phyloP scores from a whole-genome alignment of 2,113 vertebrate genomes.

The Cyprinus carpio region DNA sequence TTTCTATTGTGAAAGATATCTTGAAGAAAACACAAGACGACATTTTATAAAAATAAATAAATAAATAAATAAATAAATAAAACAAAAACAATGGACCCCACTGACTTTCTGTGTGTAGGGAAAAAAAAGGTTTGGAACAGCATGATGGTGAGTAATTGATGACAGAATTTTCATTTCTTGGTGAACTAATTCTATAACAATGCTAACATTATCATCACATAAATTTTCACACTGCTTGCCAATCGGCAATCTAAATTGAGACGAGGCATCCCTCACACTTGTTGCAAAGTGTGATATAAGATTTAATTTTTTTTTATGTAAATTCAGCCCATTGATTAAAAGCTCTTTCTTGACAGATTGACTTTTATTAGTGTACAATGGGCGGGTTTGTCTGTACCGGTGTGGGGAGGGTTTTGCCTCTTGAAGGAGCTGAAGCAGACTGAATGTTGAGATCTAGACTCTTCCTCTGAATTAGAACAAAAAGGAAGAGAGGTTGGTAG shows the following conservation, averaged over 20 bases:
- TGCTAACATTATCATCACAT: background rate
- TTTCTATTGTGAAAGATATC: background rate
- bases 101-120: background rate
- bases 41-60: background rate
- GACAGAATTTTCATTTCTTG: background rate
- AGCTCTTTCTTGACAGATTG: too few relatives aligned
- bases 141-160: background rate
- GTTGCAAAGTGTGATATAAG: background rate
- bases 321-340: slow-evolving; percentile 10
- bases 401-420: slow-evolving; percentile 94
- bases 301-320: too few relatives aligned
- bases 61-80: background rate
- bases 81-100: background rate
- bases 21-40: background rate
- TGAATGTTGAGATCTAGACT: slow-evolving; percentile 87
- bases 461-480: slow-evolving; percentile 87
- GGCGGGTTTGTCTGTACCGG: slow-evolving; percentile 87
- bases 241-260: background rate
- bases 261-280: slow-evolving; percentile 42
- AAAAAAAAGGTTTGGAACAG: background rate
- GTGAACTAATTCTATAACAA: background rate
- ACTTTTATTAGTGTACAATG: slow-evolving; percentile 51
- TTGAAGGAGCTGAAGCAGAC: slow-evolving; percentile 85
- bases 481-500: slow-evolving; percentile 67
- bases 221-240: background rate